Evolutionary conservation across 2,888 invertebrate genomes (phyloP).

Genomic region (Acleris emargana): DNA sequence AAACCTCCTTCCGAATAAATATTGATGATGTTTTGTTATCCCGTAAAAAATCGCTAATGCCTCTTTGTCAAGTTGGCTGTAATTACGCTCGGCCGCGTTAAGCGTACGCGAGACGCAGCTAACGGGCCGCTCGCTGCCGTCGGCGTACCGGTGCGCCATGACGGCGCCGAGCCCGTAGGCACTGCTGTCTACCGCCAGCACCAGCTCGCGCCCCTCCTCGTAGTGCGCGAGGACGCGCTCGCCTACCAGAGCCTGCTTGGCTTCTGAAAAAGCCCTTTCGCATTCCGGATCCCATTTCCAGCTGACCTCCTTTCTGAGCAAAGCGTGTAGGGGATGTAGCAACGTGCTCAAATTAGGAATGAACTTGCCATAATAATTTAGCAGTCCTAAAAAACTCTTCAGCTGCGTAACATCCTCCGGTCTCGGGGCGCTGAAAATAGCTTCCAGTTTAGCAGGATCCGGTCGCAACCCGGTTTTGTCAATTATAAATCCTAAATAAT

Average conservation of each 20-base stretch:
- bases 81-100: conserved; percentile 41
- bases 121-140: conserved; percentile 19
- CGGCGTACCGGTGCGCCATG: background rate
- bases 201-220: conserved; percentile 5
- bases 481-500: conserved; percentile 41
- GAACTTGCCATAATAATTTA: conserved; percentile 12
- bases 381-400: conserved; percentile 40
- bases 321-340: no score
- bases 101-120: conserved; percentile 43
- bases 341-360: conserved; percentile 12
- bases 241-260: background rate
- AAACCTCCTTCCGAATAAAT: conserved; percentile 2
- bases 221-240: conserved; percentile 1
- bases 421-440: conserved; percentile 31
- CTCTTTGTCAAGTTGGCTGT: conserved; percentile 35
- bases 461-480: conserved; percentile 37
- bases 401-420: conserved; percentile 38
- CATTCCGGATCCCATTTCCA: no score
- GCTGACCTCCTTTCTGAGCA: no score
- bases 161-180: conserved; percentile 2
- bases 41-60: no score
- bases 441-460: conserved; percentile 38
- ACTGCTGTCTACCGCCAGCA: conserved; percentile 3
- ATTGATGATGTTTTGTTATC: conserved; percentile 1
- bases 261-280: no score